Percentiles rank a stretch among this genome's conserved stretches.
Evolutionary conservation across 2,797 vertebrate species (phyloP).

Genomic region (Myoxocephalus aenaeus): DNA sequence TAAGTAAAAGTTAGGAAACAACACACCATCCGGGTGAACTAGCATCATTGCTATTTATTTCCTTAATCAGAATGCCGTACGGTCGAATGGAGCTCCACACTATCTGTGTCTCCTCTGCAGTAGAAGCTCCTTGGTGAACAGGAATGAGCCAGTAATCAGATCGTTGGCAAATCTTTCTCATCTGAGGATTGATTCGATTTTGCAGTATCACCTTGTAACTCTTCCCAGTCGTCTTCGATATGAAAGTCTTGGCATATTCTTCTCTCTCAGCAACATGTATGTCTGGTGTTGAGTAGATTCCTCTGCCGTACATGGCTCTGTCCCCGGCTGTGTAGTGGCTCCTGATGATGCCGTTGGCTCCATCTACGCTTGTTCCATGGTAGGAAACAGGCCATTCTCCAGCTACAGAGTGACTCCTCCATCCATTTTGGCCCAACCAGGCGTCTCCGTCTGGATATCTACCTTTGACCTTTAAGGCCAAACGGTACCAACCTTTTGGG

Average conservation of each 20-base stretch:
- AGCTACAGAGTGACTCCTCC: slow-evolving; percentile 17
- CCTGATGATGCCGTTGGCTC: slow-evolving; percentile 36
- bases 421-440: background rate
- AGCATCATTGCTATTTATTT: background rate
- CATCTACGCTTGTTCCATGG: slow-evolving; percentile 31
- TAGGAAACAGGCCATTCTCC: slow-evolving; percentile 53
- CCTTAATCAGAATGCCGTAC: slow-evolving; percentile 33
- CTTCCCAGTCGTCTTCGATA: background rate
- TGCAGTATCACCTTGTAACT: slow-evolving; percentile 50
- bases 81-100: slow-evolving; percentile 32
- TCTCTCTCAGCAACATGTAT: slow-evolving; percentile 24
- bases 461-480: slow-evolving; percentile 41
- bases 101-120: background rate
- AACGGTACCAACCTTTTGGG: slow-evolving; percentile 43
- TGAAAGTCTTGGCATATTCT: background rate
- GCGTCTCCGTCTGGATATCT: slow-evolving; percentile 44
- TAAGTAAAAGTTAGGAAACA: no score
- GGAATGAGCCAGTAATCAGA: slow-evolving; percentile 36
- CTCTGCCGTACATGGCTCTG: rapidly evolving
- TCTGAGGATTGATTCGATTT: slow-evolving; percentile 37
- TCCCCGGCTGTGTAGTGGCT: slow-evolving; percentile 18
- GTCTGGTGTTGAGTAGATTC: slow-evolving; percentile 53
- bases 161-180: background rate
- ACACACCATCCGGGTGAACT: no score
- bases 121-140: background rate